Evolutionary conservation across 2,888 invertebrate genomes (phyloP).

Genomic region (Cheilosia grossa): DNA sequence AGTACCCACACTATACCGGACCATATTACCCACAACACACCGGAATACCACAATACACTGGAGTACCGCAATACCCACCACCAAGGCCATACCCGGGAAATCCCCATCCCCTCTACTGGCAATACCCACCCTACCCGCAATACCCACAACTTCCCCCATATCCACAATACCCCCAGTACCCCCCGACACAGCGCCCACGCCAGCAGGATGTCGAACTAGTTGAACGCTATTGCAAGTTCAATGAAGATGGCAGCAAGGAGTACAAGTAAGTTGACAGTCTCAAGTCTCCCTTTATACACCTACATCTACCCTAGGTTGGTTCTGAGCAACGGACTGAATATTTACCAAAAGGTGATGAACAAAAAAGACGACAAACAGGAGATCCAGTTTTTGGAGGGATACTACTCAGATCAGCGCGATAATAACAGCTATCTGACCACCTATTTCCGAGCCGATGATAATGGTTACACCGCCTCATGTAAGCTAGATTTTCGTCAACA

Average conservation of each 20-base stretch:
- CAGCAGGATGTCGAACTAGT: slow-evolving; percentile 37
- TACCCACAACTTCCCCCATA: neutral
- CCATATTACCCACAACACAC: neutral
- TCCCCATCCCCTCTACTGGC: slow-evolving; percentile 9
- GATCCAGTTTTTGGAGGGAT: slow-evolving; percentile 52
- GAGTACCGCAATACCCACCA: neutral
- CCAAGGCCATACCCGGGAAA: neutral
- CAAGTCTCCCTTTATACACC: neutral
- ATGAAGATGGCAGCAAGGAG: slow-evolving; percentile 62
- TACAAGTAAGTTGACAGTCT: slow-evolving; percentile 40
- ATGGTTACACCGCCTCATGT: slow-evolving; percentile 53
- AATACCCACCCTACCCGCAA: slow-evolving; percentile 1
- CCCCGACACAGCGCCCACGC: neutral
- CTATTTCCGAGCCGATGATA: slow-evolving; percentile 48
- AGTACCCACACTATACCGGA: neutral
- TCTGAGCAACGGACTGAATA: slow-evolving; percentile 54
- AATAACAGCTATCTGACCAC: slow-evolving; percentile 49
- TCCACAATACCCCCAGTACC: slow-evolving; percentile 20
- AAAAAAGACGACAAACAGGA: slow-evolving; percentile 19
- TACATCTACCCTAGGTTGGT: slow-evolving; percentile 21
- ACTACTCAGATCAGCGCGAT: slow-evolving; percentile 52
- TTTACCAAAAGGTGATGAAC: slow-evolving; percentile 53
- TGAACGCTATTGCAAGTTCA: slow-evolving; percentile 55
- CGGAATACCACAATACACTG: neutral
- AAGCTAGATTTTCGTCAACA: neutral